Conservation (phyloP, 2,113 vertebrate genomes). For the Pipra filicauda region DNA sequence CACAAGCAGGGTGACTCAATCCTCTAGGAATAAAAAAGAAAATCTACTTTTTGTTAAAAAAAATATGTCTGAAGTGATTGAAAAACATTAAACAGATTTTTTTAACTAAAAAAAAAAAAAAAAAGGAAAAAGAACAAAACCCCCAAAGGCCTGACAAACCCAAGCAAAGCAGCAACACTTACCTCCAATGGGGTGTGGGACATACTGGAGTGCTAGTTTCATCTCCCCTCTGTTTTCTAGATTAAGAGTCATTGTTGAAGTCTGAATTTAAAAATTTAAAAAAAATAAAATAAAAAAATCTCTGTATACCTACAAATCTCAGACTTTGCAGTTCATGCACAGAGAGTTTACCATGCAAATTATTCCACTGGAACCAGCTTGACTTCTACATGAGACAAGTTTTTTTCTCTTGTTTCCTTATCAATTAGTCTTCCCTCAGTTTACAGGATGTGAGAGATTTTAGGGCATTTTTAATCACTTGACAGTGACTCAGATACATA, state of each 20-base stretch:
- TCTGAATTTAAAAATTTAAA: constrained; percentile 39
- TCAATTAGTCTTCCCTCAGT: neutral
- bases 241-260: constrained; percentile 61
- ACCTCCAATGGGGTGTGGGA: constrained; percentile 80
- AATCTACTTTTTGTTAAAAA: neutral
- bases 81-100: neutral
- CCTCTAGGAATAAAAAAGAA: neutral
- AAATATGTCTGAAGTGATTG: neutral
- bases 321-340: neutral
- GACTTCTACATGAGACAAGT: neutral
- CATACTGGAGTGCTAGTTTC: constrained; percentile 87
- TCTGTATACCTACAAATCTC: neutral
- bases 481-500: neutral
- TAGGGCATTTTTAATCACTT: neutral
- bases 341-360: neutral
- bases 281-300: neutral
- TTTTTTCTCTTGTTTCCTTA: neutral
- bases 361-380: neutral
- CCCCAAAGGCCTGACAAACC: neutral
- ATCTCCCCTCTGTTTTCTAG: constrained; percentile 82
- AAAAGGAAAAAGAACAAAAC: neutral
- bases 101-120: neutral
- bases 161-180: constrained; percentile 18
- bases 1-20: neutral
- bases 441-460: neutral